These are phyloP conservation scores for Odontomachus brunneus DNA, from an alignment of 1,140 invertebrate genomes.

Conservation along the genomic window DNA sequence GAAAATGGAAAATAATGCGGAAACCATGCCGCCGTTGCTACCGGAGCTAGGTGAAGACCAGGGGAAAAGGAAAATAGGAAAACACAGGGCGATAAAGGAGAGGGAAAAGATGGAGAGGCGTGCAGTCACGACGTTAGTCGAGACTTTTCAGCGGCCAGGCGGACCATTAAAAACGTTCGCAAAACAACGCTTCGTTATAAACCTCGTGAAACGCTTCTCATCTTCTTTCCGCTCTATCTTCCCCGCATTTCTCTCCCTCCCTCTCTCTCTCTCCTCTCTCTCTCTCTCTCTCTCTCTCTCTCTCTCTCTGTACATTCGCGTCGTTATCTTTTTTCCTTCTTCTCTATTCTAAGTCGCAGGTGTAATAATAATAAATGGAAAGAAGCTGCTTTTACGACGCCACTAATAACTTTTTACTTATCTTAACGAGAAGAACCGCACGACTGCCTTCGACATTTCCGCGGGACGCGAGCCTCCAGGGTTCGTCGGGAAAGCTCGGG, in stretches of 20 bases:
- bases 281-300: neutral
- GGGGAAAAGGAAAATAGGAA: constrained; percentile 18
- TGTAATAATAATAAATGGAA: constrained; percentile 72
- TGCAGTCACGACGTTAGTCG: constrained; percentile 77
- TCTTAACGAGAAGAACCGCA: constrained; percentile 37
- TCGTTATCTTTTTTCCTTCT: constrained; percentile 19
- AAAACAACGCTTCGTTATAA: constrained; percentile 80
- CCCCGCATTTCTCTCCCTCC: neutral
- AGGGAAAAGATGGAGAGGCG: constrained; percentile 68
- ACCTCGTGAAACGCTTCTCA: constrained; percentile 65
- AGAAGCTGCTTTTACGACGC: constrained; percentile 58
- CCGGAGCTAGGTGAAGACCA: constrained; percentile 15
- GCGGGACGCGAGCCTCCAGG: neutral
- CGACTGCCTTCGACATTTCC: constrained; percentile 19
- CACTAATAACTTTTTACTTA: constrained; percentile 69
- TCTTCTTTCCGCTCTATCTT: constrained; percentile 33
- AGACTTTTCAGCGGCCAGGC: constrained; percentile 74
- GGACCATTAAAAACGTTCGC: constrained; percentile 78
- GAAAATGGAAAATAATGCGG: constrained; percentile 80
- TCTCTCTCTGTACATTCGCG: neutral
- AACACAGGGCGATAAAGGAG: constrained; percentile 35
- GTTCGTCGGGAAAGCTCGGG: no score
- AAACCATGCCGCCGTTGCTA: constrained; percentile 60
- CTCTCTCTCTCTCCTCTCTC: neutral
- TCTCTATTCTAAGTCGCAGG: constrained; percentile 19